Evolutionary conservation across 1,140 invertebrate genomes (phyloP), one percentile per base, ranked within the genome.

Genomic region (Bombus pascuorum): DNA sequence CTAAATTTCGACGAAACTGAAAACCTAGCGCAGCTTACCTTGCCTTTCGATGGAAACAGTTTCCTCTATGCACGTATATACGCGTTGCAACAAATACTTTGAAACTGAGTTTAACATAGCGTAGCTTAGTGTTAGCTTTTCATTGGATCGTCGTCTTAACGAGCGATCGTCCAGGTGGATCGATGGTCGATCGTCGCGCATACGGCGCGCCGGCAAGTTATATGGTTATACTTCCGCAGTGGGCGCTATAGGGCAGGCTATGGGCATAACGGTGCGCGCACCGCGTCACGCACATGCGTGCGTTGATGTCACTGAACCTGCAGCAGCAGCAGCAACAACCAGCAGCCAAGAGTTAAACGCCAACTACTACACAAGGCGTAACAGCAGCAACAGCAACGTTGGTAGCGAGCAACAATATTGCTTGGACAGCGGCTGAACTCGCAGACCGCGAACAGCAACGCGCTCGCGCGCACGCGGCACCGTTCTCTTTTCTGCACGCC

Each of bases 281-380:
- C 70, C 90, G 87, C 92, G 92, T 94, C 93, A 94, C 93, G 93
- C 93, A 93, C 89, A 86, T 90, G 91, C 92, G 91, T 93, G 91
- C 92, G 91, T 91, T 72, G 90, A 93, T 94, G 93, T 94, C 93
- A 94, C 93, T 94, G 93, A 94, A 93, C 93, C 88, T 93, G 87
- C 88, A 87, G 65, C 88, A 87, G 70, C 68, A 70, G 13, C 34
- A n/a, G 3, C 13, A 25, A 8, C 65, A 25, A 13, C 62, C 72
- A 74, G 42, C 72, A 37, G 47, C 59, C 59, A 62, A 12, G 28
- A 62, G 28, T n/a, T 13, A 62, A 62, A 62, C 59, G 59, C 59
- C 10, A 62, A n/a, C 59, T 62, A 62, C 59, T n/a, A 22, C 18
- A 6, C 15, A 62, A 62, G 28, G 3, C 28, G 65, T 86, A 87